Base-by-base conservation (phyloP, 2,113 vertebrate species). In the Engraulis encrasicolus region DNA sequence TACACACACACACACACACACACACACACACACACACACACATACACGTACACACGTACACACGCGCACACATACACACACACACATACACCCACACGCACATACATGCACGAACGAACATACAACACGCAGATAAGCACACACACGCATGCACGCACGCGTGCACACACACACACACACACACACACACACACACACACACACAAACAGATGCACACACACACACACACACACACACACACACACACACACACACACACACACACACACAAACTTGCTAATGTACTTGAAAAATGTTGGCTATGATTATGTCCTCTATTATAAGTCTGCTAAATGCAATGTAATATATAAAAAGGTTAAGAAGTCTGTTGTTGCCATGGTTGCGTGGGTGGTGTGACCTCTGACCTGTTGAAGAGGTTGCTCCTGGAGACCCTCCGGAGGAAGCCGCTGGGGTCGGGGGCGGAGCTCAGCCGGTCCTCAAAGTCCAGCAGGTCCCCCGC, bases 341-440 rank as follows among this genome's bases (percentile, higher is more conserved):
- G n/a, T n/a, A n/a, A n/a, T n/a, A n/a, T n/a, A n/a, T n/a, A n/a
- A 50, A 14, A 7, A 20, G 18, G 54, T 6, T n/a, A n/a, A 58
- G 19, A 6, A 23, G 54, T 19, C 19, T 19, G 54, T n/a, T 58
- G 54, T 15, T 61, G n/a, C 19, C 2, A 5, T 1, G 54, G 19
- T n/a, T 58, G 54, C 54, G 20, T 18, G 20, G 54, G 27, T 31
- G 23, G 34, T 80, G 54, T 58, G 48, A 12, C 50, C 18, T 81
- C 83, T 50, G 45, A 98, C 98, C 98, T 98, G 95, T 98, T 98
- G 37, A 97, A 94, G 82, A 96, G 93, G 91, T 97, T 97, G 86
- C 97, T 98, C 86, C 97, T 95, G 90, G 96, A 98, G 74, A 97
- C 96, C 97, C 97, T 98, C 80, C 97, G 94, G 27, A 99, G 94